Evolutionary conservation across 2,888 invertebrate genomes (phyloP).

Genomic region (Microctonus aethiopoides): DNA sequence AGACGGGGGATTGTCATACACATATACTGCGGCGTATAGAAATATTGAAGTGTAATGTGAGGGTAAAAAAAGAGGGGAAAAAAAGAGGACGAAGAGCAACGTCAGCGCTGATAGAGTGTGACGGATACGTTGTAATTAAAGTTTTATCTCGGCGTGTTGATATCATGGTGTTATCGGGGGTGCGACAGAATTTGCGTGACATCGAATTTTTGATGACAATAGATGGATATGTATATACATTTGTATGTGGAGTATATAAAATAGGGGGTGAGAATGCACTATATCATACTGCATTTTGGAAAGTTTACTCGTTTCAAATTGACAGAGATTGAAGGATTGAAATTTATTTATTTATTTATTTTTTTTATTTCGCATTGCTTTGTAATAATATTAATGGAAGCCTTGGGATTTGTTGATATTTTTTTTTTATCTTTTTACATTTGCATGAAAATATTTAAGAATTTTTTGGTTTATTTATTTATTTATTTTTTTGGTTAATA

Average conservation of each 20-base stretch:
- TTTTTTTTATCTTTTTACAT: no score
- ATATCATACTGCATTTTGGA: no score
- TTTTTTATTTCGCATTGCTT: not conserved
- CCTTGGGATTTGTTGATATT: no score
- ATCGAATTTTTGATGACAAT: not conserved
- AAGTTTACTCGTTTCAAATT: not conserved
- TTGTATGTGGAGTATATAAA: not conserved
- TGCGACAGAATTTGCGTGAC: not conserved
- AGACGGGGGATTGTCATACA: not conserved
- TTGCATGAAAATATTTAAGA: no score
- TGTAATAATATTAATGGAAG: no score
- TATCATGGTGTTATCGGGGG: slow-evolving; percentile 1
- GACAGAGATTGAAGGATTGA: not conserved
- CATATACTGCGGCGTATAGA: not conserved
- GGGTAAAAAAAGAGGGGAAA: not conserved
- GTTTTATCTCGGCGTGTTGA: slow-evolving; percentile 16
- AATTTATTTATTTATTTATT: not conserved
- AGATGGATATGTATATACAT: not conserved
- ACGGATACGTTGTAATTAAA: slow-evolving; percentile 26
- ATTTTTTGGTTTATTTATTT: no score
- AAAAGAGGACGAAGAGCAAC: not conserved
- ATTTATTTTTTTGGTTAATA: no score
- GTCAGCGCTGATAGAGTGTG: slow-evolving; percentile 18
- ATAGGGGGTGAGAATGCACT: no score
- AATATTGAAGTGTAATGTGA: not conserved